Base-by-base conservation (phyloP, 2,113 vertebrate genomes). In the Diadophis punctatus region DNA sequence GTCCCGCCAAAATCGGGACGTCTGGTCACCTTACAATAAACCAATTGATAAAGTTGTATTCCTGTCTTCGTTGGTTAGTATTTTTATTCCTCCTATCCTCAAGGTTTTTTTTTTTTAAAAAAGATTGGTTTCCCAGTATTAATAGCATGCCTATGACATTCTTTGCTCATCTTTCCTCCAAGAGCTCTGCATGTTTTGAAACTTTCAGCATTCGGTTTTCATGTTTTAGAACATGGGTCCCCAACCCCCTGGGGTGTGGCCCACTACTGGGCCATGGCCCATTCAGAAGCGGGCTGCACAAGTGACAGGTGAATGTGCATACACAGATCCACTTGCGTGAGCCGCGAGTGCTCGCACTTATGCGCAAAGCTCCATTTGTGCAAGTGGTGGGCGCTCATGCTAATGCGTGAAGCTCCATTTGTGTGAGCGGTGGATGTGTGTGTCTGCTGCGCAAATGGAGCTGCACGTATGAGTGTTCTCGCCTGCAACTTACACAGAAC, bases 321-420 rank as follows among this genome's bases (percentile, higher is more conserved):
- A 3, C 58, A 63, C 10, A 30, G 10, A 27, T 63, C 27, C 10
- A 63, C 27, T 63, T 63, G 27, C 10, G 8, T 63, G 58, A 30
- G 58, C 9, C 0, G 3, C 0, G 25, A 60, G 10, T 60, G 3
- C 25, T 60, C 3, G 1, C 58, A 60, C 9, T 60, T 27, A 30
- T 1, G 3, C 25, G 1, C 58, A 60, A 60, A 63, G 27, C 58
- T 63, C 58, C 58, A 63, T 63, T 63, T 4, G 1, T 4, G 3
- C 3, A 1, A 30, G 11, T 12, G 27, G 58, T 11, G 27, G 27
- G 1, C 4, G 3, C 27, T 30, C 27, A 30, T 12, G 27, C 25
- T 60, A 9, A 27, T 0, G 3, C 0, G 1, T 9, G 3, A 63
- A 30, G 58, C 10, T 68, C 27, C 60, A 5, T 63, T 63, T 12